Conservation (phyloP, 1,140 invertebrate genomes). For the Caenorhabditis latens region DNA sequence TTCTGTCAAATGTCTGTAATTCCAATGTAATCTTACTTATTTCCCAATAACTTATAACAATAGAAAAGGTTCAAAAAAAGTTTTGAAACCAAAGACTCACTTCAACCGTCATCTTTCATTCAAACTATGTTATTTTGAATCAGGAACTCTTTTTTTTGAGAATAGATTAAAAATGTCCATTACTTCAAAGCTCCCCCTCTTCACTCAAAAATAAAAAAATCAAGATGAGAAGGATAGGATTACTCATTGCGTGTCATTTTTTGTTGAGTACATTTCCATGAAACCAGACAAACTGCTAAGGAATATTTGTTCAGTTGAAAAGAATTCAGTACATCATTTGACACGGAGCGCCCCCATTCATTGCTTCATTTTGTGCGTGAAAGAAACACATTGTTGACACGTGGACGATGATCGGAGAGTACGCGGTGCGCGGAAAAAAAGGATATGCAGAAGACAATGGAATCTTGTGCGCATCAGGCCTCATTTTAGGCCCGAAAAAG, state of each 20-base stretch:
- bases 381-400: conserved; percentile 28
- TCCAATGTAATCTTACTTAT: no score
- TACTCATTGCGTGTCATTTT: conserved; percentile 39
- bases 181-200: not conserved
- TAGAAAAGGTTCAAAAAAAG: no score
- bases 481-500: conserved; percentile 13
- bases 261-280: conserved; percentile 1
- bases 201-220: not conserved
- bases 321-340: conserved; percentile 47
- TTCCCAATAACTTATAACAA: no score
- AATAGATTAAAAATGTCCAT: conserved; percentile 5
- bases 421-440: conserved; percentile 12
- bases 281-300: conserved; percentile 28
- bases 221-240: conserved; percentile 23
- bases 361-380: not conserved
- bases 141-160: not conserved
- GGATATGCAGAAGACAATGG: conserved; percentile 25
- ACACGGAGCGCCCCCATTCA: conserved; percentile 13
- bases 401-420: conserved; percentile 30
- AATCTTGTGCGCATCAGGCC: conserved; percentile 1
- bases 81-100: no score
- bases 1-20: no score
- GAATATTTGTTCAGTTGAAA: conserved; percentile 46
- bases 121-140: not conserved
- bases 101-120: not conserved